Evolutionary conservation across 2,113 vertebrate genomes (phyloP).

Genomic region (Oryzias woworae): DNA sequence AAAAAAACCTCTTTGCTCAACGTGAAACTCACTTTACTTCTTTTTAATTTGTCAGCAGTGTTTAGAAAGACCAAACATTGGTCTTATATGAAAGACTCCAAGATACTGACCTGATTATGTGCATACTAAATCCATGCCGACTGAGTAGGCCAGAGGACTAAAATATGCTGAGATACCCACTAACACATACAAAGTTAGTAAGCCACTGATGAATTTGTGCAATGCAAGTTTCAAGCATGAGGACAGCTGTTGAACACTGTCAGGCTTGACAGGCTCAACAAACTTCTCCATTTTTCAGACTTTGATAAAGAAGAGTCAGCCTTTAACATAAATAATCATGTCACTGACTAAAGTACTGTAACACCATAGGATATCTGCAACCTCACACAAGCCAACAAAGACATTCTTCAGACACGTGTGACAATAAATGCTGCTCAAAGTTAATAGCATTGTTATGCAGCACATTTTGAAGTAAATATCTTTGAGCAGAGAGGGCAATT

Average conservation of each 20-base stretch:
- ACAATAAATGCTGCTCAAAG: too few species aligned
- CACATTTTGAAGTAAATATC: too few species aligned
- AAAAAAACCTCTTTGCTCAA: too few species aligned
- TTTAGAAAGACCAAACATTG: constrained; percentile 37
- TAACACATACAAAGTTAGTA: constrained; percentile 47
- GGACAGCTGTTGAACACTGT: constrained; percentile 65
- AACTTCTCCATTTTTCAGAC: constrained; percentile 38
- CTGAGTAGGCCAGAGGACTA: constrained; percentile 3
- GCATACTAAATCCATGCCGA: background rate
- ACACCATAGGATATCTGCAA: too few species aligned
- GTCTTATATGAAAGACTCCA: constrained; percentile 50
- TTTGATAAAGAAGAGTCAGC: constrained; percentile 18
- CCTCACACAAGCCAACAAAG: too few species aligned
- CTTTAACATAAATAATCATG: background rate
- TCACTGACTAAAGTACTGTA: too few species aligned
- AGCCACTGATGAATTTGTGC: constrained; percentile 70
- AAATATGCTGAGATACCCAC: constrained; percentile 24
- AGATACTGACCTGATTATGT: constrained; percentile 55
- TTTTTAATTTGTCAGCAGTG: background rate
- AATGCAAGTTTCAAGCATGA: constrained; percentile 50
- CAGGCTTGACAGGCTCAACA: constrained; percentile 51
- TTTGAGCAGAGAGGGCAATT: too few species aligned
- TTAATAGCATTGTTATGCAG: too few species aligned
- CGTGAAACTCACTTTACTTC: too few species aligned
- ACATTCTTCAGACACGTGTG: too few species aligned